Percentiles rank a stretch among this genome's conserved stretches.
phyloP scores from a whole-genome alignment of 2,888 invertebrate genomes.

The Standfussiana lucernea region DNA sequence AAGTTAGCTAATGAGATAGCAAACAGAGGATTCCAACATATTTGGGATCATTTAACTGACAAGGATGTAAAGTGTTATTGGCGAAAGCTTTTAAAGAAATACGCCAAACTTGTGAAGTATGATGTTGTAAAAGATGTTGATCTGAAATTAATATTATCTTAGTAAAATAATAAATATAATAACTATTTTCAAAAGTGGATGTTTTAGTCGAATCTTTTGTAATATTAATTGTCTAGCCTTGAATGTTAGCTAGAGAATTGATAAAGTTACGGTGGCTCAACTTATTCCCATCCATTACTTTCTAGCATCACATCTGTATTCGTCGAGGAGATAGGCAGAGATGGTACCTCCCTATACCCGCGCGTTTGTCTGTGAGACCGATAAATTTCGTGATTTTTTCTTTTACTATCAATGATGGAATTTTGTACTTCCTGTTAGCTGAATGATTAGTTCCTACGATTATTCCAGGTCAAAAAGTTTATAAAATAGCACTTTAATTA shows the following conservation, averaged over 20 bases:
- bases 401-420: too few species aligned
- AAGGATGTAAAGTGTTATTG: conserved; percentile 97
- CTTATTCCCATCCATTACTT: not conserved
- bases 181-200: conserved; percentile 8
- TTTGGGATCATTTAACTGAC: conserved; percentile 95
- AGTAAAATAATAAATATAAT: conserved; percentile 15
- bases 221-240: not conserved
- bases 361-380: not conserved
- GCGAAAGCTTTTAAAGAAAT: conserved; percentile 93
- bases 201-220: conserved; percentile 13
- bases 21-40: conserved; percentile 94
- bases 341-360: not conserved
- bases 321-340: not conserved
- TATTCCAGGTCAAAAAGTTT: not conserved
- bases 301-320: not conserved
- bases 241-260: not conserved
- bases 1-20: conserved; percentile 94
- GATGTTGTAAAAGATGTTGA: conserved; percentile 91
- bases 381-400: not conserved
- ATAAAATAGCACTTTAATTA: too few species aligned
- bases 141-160: conserved; percentile 78
- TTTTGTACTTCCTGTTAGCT: not conserved
- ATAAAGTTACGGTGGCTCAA: not conserved
- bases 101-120: conserved; percentile 94
- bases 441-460: not conserved